Evolutionary conservation across 1,140 invertebrate species (phyloP), one percentile per base, ranked within the genome.

Genomic region (Andrena cerasifolii): DNA sequence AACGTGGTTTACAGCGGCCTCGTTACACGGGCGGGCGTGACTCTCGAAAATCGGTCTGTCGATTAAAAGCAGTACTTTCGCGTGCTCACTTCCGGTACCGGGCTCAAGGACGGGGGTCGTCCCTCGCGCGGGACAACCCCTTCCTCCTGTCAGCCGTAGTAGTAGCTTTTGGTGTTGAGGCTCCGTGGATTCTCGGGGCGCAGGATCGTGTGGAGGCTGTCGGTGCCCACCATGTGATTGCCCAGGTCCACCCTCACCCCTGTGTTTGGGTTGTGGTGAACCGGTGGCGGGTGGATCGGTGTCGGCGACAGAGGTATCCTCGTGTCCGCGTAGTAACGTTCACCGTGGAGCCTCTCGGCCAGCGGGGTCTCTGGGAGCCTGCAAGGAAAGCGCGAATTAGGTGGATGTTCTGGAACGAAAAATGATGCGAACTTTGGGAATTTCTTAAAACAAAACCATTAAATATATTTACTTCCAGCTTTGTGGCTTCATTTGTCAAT

Each of bases 131-230:
- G 87, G 86, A 89, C 90, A 87, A 89, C 91, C 91, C 91, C 89
- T 70, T 91, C 88, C 81, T 93, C 92, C 75, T 92, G 93, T 94
- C 93, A 94, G 92, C 94, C 94, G 77, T 94, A 95, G 86, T 94
- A 95, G 78, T 94, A 94, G 85, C 94, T 94, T 80, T 93, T 94
- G 74, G 92, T 94, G 79, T 90, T 93, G 28, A 94, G 81, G 78
- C 92, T 94, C 56, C 94, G 89, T 0, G 94, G 93, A 68, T 91
- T 93, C 8, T 90, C 90, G 6, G 87, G 82, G 51, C 89, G 87
- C 0, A 93, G 79, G 47, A 93, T 93, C 54, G 91, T 92, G 86
- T 93, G 92, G 2, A 93, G 86, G 72, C 81, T 93, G 67, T 93
- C 90, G 21, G 92, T 91, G 51, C 91, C 92, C 24, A 93, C 90